A percentile compares a stretch with the other conserved stretches of the same genome.
These are phyloP conservation scores for Dynastes grantii DNA, from an alignment of 2,888 invertebrate species.

Conservation along the genomic window DNA sequence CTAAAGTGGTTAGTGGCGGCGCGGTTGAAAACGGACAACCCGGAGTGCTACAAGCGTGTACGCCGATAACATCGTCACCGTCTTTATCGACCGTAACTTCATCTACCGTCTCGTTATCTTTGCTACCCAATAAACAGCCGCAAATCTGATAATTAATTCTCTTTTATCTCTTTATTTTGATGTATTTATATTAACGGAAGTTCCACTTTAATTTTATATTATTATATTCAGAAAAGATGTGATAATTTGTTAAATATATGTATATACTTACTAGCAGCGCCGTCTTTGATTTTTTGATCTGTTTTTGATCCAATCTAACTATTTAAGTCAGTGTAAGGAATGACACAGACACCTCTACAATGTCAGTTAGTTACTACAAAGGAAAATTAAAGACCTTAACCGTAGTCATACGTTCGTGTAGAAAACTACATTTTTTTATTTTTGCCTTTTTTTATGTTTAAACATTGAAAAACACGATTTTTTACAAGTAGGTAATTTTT, in stretches of 20 bases:
- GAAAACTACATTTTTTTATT: too few species aligned
- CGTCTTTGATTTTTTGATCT: neutral
- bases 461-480: too few species aligned
- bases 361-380: too few species aligned
- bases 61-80: neutral
- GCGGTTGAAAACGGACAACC: slow-evolving; percentile 1
- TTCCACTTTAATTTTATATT: slow-evolving; percentile 28
- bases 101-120: slow-evolving; percentile 12
- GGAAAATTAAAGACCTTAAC: too few species aligned
- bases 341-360: too few species aligned
- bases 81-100: neutral
- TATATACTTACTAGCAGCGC: slow-evolving; percentile 9
- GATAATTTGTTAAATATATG: slow-evolving; percentile 41
- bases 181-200: slow-evolving; percentile 25
- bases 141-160: slow-evolving; percentile 26
- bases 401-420: too few species aligned
- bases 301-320: too few species aligned
- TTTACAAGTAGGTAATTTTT: too few species aligned
- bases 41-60: neutral
- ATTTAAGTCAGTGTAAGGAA: too few species aligned
- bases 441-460: too few species aligned
- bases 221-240: slow-evolving; percentile 22
- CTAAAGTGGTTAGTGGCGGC: neutral
- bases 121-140: neutral
- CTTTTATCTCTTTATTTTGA: slow-evolving; percentile 11